These are phyloP conservation scores for Saccostrea glomerata DNA, from an alignment of 1,140 invertebrate genomes.

Conservation along the genomic window DNA sequence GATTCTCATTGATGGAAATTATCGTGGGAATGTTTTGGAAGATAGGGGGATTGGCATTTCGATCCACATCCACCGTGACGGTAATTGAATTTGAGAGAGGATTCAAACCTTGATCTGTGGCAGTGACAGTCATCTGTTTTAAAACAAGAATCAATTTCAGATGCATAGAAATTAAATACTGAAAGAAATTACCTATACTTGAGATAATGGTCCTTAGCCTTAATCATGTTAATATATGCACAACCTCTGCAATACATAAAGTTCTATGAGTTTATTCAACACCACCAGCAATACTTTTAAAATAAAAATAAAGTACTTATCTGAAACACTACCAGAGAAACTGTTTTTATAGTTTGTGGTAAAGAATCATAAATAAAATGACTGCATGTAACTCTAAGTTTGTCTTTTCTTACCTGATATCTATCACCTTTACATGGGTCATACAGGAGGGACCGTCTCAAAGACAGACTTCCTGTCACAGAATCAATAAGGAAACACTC, in stretches of 20 bases:
- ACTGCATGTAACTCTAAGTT: neutral
- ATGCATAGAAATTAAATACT: neutral
- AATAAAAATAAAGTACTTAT: too few relatives aligned
- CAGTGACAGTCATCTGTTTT: constrained; percentile 60
- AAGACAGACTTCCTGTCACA: constrained; percentile 51
- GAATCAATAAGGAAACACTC: constrained; percentile 63
- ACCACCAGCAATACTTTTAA: too few relatives aligned
- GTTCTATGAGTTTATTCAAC: too few relatives aligned
- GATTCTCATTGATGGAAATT: constrained; percentile 46
- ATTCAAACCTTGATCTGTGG: constrained; percentile 57
- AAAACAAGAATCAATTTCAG: neutral
- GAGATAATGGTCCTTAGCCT: too few relatives aligned
- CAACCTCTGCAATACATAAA: too few relatives aligned
- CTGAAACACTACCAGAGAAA: too few relatives aligned
- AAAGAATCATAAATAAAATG: neutral
- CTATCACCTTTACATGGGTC: constrained; percentile 49
- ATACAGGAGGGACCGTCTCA: constrained; percentile 55
- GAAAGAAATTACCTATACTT: too few relatives aligned
- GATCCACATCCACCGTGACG: constrained; percentile 64
- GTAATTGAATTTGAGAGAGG: constrained; percentile 21
- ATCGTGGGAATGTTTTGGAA: constrained; percentile 53
- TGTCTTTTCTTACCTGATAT: constrained; percentile 54
- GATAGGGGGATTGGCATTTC: constrained; percentile 56
- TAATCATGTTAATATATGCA: too few relatives aligned
- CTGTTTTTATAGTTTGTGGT: neutral